Base-by-base conservation (phyloP, 2,888 invertebrate genomes). In the Spicauda simplicius region DNA sequence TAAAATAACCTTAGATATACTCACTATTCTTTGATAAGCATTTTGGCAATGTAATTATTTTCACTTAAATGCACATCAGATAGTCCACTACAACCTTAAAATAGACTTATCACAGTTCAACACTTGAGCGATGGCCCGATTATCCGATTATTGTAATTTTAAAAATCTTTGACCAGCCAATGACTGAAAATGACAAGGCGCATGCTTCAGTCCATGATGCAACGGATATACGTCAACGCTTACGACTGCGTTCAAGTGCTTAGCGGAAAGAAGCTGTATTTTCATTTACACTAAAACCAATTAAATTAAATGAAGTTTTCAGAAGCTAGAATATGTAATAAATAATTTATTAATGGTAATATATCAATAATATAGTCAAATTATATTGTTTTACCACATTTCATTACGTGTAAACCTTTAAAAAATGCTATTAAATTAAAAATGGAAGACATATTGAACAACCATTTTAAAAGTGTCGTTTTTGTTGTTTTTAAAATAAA, bases 11-110 rank as follows among this genome's bases (percentile, higher is more conserved):
- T 87, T 83, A 80, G 75, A 70, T 73, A 77, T 93, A 95, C 95
- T 95, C 87, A 95, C 95, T 93, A 95, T 94, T 95, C 95, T 94
- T 95, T 95, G 90, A 95, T 95, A 91, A 95, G 94, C 95, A 95
- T 95, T 85, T 87, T 94, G 92, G 85, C 78, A 85, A 82, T 81
- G 84, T 86, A 85, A 81, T 81, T 84, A 83, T 77, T 80, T 83
- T 84, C 88, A 90, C 90, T 88, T 89, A 90, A 80, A 89, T 86
- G 88, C 90, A 92, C 91, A 91, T 90, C 83, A 91, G 91, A 93
- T 88, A 90, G 88, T 93, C 86, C 94, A 94, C 93, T 87, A 87
- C 82, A 87, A 88, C 87, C 78, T 80, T 84, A 83, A 80, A 87
- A 79, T 83, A 85, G 81, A 87, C 84, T 88, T 91, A 91, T 88